A percentile compares a stretch with the other conserved stretches of the same genome.
Conservation (phyloP, 92 coral and sea anemone genomes). For the Bergia puertoricense region DNA sequence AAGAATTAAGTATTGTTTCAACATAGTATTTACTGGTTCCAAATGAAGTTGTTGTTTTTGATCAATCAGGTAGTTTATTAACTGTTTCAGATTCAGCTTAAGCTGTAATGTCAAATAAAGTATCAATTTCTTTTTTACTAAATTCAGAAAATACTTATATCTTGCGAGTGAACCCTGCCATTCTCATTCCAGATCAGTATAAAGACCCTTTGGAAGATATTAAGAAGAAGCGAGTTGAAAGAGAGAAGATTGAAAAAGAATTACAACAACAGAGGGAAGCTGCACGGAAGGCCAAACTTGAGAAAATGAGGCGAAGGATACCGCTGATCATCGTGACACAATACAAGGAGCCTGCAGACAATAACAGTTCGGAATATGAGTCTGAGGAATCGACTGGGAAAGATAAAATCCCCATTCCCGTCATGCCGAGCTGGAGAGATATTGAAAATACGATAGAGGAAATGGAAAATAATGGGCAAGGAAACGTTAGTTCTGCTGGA, state of each 20-base stretch:
- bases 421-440: conserved; percentile 40
- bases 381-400: conserved; percentile 31
- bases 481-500: neutral
- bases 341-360: conserved; percentile 48
- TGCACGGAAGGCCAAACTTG: conserved; percentile 57
- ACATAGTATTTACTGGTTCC: neutral
- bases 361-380: conserved; percentile 11
- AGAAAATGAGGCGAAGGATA: conserved; percentile 56
- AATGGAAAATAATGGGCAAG: conserved; percentile 4
- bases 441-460: conserved; percentile 30
- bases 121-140: neutral
- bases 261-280: conserved; percentile 50
- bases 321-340: conserved; percentile 73
- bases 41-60: neutral
- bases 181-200: conserved; percentile 57
- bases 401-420: conserved; percentile 35
- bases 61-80: too few relatives aligned
- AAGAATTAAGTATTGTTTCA: neutral
- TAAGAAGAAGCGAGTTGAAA: conserved; percentile 67
- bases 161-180: neutral
- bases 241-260: conserved; percentile 58
- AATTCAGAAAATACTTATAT: too few relatives aligned
- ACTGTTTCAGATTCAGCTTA: too few relatives aligned
- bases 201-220: conserved; percentile 66
- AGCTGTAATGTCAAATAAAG: too few relatives aligned